Evolutionary conservation across 2,113 vertebrate genomes (phyloP).

Genomic region (Tychaedon coryphoeus): DNA sequence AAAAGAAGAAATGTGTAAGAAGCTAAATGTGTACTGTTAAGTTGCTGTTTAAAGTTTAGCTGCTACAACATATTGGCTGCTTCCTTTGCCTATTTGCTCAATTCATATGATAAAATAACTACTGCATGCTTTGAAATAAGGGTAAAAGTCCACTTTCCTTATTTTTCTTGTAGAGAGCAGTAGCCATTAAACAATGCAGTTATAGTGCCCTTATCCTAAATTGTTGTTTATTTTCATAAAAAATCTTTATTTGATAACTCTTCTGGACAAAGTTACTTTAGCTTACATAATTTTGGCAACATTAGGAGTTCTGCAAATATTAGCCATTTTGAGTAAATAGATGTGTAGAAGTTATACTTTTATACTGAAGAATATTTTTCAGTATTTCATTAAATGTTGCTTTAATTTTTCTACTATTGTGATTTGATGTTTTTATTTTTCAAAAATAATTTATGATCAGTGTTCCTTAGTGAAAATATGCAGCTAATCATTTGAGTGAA

Average conservation of each 20-base stretch:
- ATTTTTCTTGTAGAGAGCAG: not conserved
- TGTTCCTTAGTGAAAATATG: not conserved
- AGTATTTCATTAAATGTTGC: not conserved
- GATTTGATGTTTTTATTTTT: not conserved
- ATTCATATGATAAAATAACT: not conserved
- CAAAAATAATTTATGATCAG: not conserved
- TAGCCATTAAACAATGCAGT: not conserved
- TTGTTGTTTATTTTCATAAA: not conserved
- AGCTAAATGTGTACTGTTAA: not conserved
- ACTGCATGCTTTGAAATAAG: not conserved
- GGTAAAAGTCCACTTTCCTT: not conserved
- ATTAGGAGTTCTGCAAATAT: not conserved
- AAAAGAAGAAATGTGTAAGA: not conserved
- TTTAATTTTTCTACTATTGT: not conserved
- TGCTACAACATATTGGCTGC: not conserved
- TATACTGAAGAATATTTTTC: not conserved
- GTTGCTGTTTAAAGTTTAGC: not conserved
- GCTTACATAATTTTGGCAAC: not conserved
- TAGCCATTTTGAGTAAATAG: not conserved
- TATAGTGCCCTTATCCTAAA: not conserved
- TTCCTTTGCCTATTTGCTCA: not conserved
- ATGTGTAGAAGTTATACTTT: not conserved
- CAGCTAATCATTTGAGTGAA: not conserved
- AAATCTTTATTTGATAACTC: not conserved
- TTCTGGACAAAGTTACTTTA: not conserved